A percentile compares a stretch with the other conserved stretches of the same genome.
Conservation (phyloP, 2,888 invertebrate genomes). For the Apamea sordens region DNA sequence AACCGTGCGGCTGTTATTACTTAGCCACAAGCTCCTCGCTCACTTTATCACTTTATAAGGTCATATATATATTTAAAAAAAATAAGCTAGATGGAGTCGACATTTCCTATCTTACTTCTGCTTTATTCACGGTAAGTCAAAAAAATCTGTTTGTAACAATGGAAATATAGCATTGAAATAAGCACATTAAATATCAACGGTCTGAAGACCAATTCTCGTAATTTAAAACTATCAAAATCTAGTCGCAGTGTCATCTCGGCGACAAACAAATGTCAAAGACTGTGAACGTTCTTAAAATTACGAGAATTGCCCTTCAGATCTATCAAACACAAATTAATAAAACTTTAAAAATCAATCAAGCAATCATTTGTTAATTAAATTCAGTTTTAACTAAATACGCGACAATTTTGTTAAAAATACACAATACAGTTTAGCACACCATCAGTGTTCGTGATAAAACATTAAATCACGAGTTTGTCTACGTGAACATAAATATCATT, state of each 20-base stretch:
- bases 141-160: background rate
- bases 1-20: too few species aligned
- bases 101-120: too few species aligned
- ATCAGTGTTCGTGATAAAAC: background rate
- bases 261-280: too few species aligned
- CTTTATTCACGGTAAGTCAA: too few species aligned
- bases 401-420: background rate
- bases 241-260: too few species aligned
- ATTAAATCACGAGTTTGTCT: background rate
- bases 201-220: too few species aligned
- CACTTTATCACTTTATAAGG: background rate
- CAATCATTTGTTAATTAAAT: constrained; percentile 10
- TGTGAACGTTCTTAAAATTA: too few species aligned
- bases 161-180: background rate
- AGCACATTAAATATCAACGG: constrained; percentile 1
- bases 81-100: too few species aligned
- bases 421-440: background rate
- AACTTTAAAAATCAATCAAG: constrained; percentile 6
- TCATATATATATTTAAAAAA: too few species aligned
- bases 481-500: background rate
- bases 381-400: constrained; percentile 1
- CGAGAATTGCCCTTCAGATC: too few species aligned
- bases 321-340: background rate
- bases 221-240: too few species aligned
- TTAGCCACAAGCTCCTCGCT: too few species aligned